These are phyloP conservation scores for Menura novaehollandiae DNA, from an alignment of 2,113 vertebrate species.

Conservation along the genomic window DNA sequence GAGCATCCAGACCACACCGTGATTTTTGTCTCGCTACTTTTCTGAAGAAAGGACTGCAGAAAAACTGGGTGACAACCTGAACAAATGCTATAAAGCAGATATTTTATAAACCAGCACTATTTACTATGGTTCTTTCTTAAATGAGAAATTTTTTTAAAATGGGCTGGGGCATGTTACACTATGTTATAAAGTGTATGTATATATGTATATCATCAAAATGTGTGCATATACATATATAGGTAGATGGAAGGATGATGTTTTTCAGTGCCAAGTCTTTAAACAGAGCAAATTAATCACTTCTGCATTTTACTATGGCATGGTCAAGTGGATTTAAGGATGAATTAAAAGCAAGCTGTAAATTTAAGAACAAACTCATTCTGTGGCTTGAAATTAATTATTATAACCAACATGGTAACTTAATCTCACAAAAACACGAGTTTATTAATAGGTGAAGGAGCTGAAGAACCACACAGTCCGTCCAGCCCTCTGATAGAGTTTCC, in stretches of 20 bases:
- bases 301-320: not conserved
- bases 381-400: conserved; percentile 70
- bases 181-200: not conserved
- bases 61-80: not conserved
- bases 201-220: not conserved
- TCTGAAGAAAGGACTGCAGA: not conserved
- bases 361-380: conserved; percentile 54
- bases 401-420: conserved; percentile 68
- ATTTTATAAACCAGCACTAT: too few relatives aligned
- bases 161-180: not conserved
- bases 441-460: conserved; percentile 61
- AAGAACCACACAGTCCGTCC: conserved; percentile 47
- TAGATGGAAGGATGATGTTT: not conserved
- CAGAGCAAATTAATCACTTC: not conserved
- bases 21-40: not conserved
- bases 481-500: conserved; percentile 52
- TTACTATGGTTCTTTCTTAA: not conserved
- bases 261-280: not conserved
- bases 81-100: rapidly evolving
- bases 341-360: conserved; percentile 39
- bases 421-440: conserved; percentile 68
- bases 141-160: not conserved
- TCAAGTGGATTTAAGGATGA: conserved; percentile 38
- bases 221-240: not conserved
- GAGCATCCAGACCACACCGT: rapidly evolving